Base-by-base conservation (phyloP, 2,113 vertebrate species). In the Psittacula cyanocephala region DNA sequence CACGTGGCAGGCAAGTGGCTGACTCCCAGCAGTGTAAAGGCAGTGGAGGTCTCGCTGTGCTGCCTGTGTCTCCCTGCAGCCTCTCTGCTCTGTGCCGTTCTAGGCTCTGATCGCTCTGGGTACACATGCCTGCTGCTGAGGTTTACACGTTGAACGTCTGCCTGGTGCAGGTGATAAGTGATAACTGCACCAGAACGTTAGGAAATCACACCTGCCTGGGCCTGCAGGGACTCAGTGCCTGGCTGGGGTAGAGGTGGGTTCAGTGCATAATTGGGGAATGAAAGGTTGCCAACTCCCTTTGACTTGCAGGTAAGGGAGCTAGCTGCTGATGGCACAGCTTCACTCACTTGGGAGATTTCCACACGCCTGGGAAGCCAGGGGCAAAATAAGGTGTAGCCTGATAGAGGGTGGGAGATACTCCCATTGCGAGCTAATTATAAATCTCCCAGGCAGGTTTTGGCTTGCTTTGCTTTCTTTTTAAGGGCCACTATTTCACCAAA, bases 301-400 rank as follows among this genome's bases (percentile, higher is more conserved):
- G 50, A 71, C 77, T 55, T n/a, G 47, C 0, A 0, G 62, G 46
- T 39, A 65, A 87, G 22, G 60, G 6, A 87, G 55, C 33, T 41
- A 16, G 46, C 64, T 85, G 76, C 46, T 49, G 25, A 59, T 31
- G 44, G 59, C 71, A 89, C 62, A 74, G 24, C 71, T 84, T 43
- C 72, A 37, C 64, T 53, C 63, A 77, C 65, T 77, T 62, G 35
- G 17, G 43, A 88, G 46, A 79, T 17, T 88, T 65, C 46, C 37
- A 88, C 33, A 71, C 1, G 9, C 49, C 47, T 43, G 46, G 57
- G 53, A 53, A 91, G 71, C 83, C 14, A 14, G 50, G 35, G 52
- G 44, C 49, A 95, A 85, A 96, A 75, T 9, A 81, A 77, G 44
- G 49, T 72, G 23, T 44, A 82, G 65, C 47, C 23, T 47, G 35